Conservation (phyloP, 2,113 vertebrate genomes). For the Sterrhoptilus dennistouni region DNA sequence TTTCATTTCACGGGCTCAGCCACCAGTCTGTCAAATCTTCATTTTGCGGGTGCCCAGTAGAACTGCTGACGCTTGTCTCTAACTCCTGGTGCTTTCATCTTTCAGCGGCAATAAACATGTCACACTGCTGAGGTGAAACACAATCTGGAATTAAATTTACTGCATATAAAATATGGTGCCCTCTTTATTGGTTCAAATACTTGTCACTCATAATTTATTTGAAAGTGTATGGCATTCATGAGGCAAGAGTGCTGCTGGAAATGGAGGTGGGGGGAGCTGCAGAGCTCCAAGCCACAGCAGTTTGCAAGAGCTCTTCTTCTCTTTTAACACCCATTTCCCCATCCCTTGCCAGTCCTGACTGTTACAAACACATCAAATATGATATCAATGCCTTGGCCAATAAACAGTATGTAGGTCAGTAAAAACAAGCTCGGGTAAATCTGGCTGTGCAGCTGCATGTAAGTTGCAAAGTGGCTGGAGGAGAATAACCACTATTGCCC, state of each 20-base stretch:
- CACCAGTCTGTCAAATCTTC: constrained; percentile 82
- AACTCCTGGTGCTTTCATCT: constrained; percentile 84
- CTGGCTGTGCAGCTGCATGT: neutral
- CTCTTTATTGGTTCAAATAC: constrained; percentile 98
- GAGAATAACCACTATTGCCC: neutral
- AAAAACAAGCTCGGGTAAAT: neutral
- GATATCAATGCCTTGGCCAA: neutral
- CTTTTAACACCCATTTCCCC: constrained; percentile 11
- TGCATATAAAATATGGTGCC: constrained; percentile 97
- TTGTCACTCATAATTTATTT: constrained; percentile 98
- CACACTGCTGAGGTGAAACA: constrained; percentile 88
- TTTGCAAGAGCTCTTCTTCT: constrained; percentile 34
- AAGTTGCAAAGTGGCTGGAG: neutral
- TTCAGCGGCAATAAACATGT: constrained; percentile 94
- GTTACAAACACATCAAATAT: constrained; percentile 44
- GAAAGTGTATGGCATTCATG: constrained; percentile 85
- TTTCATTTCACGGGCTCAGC: constrained; percentile 83
- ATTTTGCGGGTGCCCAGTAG: constrained; percentile 81
- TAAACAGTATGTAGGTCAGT: neutral
- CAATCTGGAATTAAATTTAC: constrained; percentile 99
- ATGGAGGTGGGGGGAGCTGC: constrained; percentile 38
- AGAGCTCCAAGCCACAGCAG: constrained; percentile 11
- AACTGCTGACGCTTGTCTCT: constrained; percentile 84
- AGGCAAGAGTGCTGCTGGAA: constrained; percentile 73
- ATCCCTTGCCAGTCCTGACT: constrained; percentile 48